Conservation (phyloP, 2,797 vertebrate species). For the Gallinago nigripennis region DNA sequence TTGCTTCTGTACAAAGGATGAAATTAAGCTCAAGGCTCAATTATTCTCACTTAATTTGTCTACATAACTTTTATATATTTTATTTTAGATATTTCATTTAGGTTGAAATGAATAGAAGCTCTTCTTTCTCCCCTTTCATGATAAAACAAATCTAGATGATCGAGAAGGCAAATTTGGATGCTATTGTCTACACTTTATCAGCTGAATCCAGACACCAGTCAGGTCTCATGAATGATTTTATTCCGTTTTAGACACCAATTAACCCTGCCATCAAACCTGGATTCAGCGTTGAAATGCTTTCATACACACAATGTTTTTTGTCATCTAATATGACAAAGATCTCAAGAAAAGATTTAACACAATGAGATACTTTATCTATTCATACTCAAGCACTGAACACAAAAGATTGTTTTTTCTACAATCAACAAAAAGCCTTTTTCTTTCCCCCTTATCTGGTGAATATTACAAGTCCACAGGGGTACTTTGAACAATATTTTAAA, state of each 20-base stretch:
- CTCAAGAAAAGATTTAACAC: not conserved
- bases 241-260: not conserved
- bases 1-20: not conserved
- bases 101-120: not conserved
- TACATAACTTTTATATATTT: not conserved
- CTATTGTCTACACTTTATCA: not conserved
- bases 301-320: not conserved
- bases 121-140: not conserved
- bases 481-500: not conserved
- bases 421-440: accelerated
- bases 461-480: not conserved
- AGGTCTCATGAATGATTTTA: not conserved
- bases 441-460: not conserved
- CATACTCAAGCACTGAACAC: not conserved
- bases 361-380: not conserved
- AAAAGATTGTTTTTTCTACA: not conserved
- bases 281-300: not conserved
- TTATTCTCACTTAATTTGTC: not conserved
- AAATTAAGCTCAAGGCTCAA: not conserved
- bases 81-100: not conserved
- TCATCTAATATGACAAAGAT: not conserved
- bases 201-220: not conserved
- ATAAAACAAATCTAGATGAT: not conserved
- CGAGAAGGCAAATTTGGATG: not conserved
- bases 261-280: not conserved